phyloP scores from a whole-genome alignment of 2,888 invertebrate species.

The Drosophila pseudotakahashii region DNA sequence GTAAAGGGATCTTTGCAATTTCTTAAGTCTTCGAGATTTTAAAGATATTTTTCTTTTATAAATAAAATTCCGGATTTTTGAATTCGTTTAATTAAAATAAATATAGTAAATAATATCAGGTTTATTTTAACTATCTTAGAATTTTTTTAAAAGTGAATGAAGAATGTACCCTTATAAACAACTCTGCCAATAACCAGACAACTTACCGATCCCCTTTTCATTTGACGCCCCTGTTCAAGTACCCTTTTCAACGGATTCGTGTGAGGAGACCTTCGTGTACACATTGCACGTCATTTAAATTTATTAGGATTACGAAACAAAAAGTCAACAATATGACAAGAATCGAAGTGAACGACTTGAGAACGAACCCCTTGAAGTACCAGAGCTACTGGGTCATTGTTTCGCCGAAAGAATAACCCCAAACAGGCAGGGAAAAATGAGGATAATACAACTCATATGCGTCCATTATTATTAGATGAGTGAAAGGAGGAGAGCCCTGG shows the following conservation, averaged over 20 bases:
- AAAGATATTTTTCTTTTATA: too few species aligned
- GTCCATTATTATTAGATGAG: slow-evolving; percentile 57
- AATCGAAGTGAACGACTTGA: slow-evolving; percentile 38
- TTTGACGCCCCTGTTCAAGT: slow-evolving; percentile 27
- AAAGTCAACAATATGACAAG: slow-evolving; percentile 73
- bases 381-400: slow-evolving; percentile 33
- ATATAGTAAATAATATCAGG: too few species aligned
- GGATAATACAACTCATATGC: slow-evolving; percentile 72
- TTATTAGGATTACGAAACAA: slow-evolving; percentile 84
- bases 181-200: too few species aligned
- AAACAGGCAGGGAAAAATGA: slow-evolving; percentile 44
- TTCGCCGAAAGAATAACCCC: slow-evolving; percentile 40
- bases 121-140: too few species aligned
- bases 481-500: slow-evolving; percentile 30
- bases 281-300: slow-evolving; percentile 78
- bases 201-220: neutral
- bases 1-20: neutral
- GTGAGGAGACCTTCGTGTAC: slow-evolving; percentile 34
- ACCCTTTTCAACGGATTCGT: slow-evolving; percentile 41
- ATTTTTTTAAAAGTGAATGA: too few species aligned
- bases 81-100: too few species aligned
- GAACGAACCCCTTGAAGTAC: slow-evolving; percentile 44
- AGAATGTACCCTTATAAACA: too few species aligned
- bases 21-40: too few species aligned
- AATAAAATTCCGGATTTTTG: too few species aligned